These are phyloP conservation scores for Otocyon megalotis DNA, from an alignment of 2,113 vertebrate species.

Conservation along the genomic window DNA sequence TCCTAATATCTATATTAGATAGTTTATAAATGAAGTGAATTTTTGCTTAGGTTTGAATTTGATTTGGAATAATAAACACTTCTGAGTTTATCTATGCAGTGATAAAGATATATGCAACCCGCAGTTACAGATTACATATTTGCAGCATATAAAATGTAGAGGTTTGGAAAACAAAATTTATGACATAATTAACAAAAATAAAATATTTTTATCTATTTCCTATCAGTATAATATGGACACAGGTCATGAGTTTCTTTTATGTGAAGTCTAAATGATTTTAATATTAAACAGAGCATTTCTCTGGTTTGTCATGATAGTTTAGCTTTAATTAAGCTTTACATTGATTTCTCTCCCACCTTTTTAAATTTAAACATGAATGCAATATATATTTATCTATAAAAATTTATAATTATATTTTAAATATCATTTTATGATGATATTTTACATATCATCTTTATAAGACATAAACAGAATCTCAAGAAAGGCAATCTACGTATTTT, in stretches of 20 bases:
- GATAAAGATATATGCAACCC: neutral
- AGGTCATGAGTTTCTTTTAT: conserved; percentile 13
- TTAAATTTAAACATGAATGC: neutral
- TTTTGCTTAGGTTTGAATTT: neutral
- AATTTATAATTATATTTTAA: conserved; percentile 10
- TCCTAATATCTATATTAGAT: neutral
- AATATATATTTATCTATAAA: conserved; percentile 28
- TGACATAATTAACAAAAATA: neutral
- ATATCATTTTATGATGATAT: conserved; percentile 32
- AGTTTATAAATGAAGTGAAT: neutral
- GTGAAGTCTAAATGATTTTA: neutral
- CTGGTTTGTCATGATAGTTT: neutral
- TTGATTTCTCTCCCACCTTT: neutral
- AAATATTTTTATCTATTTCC: conserved; percentile 9
- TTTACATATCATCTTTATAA: conserved; percentile 16
- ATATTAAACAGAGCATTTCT: conserved; percentile 1
- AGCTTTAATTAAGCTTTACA: conserved; percentile 33
- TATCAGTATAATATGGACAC: neutral
- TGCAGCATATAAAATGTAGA: neutral
- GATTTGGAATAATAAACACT: neutral
- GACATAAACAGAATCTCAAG: conserved; percentile 17
- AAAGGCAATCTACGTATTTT: neutral
- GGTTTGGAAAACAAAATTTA: neutral
- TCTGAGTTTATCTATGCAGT: neutral
- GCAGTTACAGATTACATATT: neutral